A percentile compares a stretch with the other conserved stretches of the same genome.
Evolutionary conservation across 1,140 invertebrate genomes (phyloP).

Genomic region (Ceratitis capitata): DNA sequence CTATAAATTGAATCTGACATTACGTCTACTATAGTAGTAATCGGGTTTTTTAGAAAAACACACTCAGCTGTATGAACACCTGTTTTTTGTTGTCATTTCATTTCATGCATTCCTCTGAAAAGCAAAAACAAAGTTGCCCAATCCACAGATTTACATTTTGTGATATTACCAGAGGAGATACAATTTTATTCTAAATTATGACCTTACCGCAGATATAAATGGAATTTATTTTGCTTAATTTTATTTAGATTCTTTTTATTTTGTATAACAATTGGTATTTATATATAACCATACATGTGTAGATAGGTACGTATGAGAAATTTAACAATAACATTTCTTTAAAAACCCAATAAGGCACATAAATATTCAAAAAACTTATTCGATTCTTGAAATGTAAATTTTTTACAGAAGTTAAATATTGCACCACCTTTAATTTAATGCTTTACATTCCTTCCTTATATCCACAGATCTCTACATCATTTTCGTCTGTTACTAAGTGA

Average conservation of each 20-base stretch:
- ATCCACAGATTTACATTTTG: not conserved
- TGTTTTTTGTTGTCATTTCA: constrained; percentile 12
- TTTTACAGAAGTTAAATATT: not conserved
- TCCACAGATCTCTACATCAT: constrained; percentile 69
- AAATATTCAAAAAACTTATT: not conserved
- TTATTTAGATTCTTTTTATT: not conserved
- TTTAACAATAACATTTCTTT: not conserved
- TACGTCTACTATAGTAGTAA: too few relatives aligned
- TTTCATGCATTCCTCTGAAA: not conserved
- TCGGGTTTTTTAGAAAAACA: not conserved
- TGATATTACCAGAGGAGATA: too few relatives aligned
- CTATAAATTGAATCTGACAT: too few relatives aligned
- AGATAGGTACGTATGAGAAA: not conserved
- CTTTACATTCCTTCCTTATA: constrained; percentile 48
- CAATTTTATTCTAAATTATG: too few relatives aligned
- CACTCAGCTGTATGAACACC: not conserved
- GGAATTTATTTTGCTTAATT: not conserved
- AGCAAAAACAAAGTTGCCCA: not conserved
- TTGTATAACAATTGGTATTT: not conserved
- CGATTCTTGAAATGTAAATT: not conserved
- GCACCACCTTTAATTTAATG: not conserved
- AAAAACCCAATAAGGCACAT: not conserved
- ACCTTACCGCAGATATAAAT: too few relatives aligned
- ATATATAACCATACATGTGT: not conserved
- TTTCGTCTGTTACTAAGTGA: constrained; percentile 67